Conservation (phyloP, 1,140 invertebrate species). For the Paraescarpia echinospica region DNA sequence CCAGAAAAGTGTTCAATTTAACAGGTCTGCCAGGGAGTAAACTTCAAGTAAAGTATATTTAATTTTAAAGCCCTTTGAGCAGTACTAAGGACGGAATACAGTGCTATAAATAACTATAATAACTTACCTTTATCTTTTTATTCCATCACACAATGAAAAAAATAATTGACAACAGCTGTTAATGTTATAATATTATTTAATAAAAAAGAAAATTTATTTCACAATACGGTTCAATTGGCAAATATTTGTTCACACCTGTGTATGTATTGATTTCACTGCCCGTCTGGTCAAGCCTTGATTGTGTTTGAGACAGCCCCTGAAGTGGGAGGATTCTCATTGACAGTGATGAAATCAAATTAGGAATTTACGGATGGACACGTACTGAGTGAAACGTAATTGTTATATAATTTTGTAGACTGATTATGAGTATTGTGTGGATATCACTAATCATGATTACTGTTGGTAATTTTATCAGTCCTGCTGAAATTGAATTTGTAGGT, state of each 20-base stretch:
- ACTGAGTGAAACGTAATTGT: constrained; percentile 24
- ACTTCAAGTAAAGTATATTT: constrained; percentile 10
- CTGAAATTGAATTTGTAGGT: background rate
- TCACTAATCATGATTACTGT: background rate
- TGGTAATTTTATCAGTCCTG: background rate
- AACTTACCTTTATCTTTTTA: too few relatives aligned
- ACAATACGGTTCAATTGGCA: too few relatives aligned
- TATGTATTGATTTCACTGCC: background rate
- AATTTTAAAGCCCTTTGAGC: constrained; percentile 37
- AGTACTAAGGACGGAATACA: too few relatives aligned
- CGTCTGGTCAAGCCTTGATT: background rate
- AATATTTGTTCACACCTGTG: background rate
- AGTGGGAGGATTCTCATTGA: background rate
- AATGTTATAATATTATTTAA: too few relatives aligned
- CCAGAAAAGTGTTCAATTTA: too few relatives aligned
- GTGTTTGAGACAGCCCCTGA: background rate
- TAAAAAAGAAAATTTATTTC: too few relatives aligned
- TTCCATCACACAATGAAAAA: too few relatives aligned
- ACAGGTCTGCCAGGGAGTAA: too few relatives aligned
- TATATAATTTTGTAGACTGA: constrained; percentile 37
- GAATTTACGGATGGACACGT: background rate
- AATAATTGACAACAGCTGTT: too few relatives aligned
- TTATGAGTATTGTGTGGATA: too few relatives aligned
- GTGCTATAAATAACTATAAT: too few relatives aligned
- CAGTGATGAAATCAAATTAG: background rate